phyloP scores from a whole-genome alignment of 2,113 vertebrate species.

The Meriones unguiculatus region DNA sequence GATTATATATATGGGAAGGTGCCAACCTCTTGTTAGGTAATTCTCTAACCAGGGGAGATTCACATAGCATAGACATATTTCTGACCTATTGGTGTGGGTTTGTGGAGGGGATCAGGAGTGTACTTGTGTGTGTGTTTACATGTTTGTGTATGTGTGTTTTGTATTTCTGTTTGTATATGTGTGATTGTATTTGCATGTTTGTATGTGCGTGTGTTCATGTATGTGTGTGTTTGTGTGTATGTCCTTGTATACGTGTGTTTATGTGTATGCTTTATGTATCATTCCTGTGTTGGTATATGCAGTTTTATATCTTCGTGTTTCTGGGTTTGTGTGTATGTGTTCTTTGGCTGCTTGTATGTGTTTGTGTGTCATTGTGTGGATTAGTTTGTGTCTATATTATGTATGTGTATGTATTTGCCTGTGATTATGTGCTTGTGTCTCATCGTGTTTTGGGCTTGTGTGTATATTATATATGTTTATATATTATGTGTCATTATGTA shows the following conservation, averaged over 20 bases:
- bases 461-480: neutral
- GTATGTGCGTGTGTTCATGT: neutral
- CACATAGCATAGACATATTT: neutral
- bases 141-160: neutral
- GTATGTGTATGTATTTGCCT: neutral
- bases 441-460: too few relatives aligned
- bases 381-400: neutral
- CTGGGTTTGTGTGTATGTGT: neutral
- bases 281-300: neutral
- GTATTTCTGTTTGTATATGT: neutral
- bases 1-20: neutral
- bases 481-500: neutral
- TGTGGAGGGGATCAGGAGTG: neutral
- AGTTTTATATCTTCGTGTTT: neutral
- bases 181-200: neutral
- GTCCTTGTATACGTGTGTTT: neutral
- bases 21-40: neutral
- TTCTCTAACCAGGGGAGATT: neutral
- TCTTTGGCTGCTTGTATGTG: neutral
- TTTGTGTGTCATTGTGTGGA: neutral
- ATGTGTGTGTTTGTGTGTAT: too few relatives aligned
- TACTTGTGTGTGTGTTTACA: neutral
- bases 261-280: neutral
- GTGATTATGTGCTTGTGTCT: neutral
- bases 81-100: neutral